Evolutionary conservation across 2,888 invertebrate genomes (phyloP).

Genomic region (Eudemis profundana): DNA sequence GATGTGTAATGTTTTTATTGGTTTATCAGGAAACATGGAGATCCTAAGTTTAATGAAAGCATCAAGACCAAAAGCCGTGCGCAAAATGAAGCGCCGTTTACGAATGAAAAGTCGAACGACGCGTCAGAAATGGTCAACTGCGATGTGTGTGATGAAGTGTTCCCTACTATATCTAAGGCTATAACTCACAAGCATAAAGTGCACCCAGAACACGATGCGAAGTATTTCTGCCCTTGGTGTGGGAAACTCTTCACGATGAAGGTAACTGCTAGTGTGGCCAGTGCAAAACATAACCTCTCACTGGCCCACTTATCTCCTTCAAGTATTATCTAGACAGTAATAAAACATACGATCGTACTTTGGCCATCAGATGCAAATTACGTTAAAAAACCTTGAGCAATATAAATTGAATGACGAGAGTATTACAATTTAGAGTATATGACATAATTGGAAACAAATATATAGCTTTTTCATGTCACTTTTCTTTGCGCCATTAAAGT

Average conservation of each 20-base stretch:
- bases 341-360: constrained; percentile 24
- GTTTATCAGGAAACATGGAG: constrained; percentile 85
- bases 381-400: neutral
- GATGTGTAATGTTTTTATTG: constrained; percentile 34
- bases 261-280: constrained; percentile 61
- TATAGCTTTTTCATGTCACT: too few relatives aligned
- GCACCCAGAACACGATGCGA: constrained; percentile 86
- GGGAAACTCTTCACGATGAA: constrained; percentile 89
- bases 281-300: constrained; percentile 38
- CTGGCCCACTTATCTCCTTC: constrained; percentile 20
- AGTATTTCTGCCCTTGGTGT: constrained; percentile 88
- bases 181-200: constrained; percentile 88
- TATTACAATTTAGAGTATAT: too few relatives aligned
- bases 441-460: too few relatives aligned
- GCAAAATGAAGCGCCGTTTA: constrained; percentile 56
- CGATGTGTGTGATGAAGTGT: constrained; percentile 86
- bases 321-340: constrained; percentile 33
- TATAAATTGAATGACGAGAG: too few relatives aligned
- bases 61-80: constrained; percentile 61
- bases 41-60: constrained; percentile 84
- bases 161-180: constrained; percentile 86
- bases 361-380: neutral
- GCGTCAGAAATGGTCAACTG: constrained; percentile 77
- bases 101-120: constrained; percentile 60
- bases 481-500: too few relatives aligned